Evolutionary conservation across 2,797 vertebrate genomes (phyloP), one percentile per base, ranked within the genome.

Genomic region (Dromococcyx pavoninus): DNA sequence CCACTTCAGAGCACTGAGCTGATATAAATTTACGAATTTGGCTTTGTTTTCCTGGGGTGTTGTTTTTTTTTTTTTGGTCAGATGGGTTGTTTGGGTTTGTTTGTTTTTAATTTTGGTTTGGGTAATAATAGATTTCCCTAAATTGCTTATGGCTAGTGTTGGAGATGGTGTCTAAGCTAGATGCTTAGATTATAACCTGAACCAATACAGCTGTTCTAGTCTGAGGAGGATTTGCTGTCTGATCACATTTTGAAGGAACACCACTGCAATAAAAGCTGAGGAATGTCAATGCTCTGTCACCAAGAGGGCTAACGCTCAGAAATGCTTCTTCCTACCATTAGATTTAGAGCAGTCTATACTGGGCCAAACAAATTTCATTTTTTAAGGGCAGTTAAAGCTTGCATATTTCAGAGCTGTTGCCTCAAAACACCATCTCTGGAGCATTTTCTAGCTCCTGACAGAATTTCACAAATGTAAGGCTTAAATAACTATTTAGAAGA

Each of bases 171-270:
- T 60, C 13, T 75, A 58, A 39, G 9, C 11, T 28, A 17, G 13
- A 39, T 35, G 24, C 43, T 74, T 30, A 69, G 37, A 27, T 24
- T 79, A 57, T 37, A 79, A 56, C 30, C 60, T 33, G 44, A 51
- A 91, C 69, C 5, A 23, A 11, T 11, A 16, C 0, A 21, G 48
- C 22, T 43, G 22, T 48, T 53, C 14, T 46, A 32, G 30, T 28
- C 44, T 43, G 32, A 79, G 44, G 7, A 9, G 28, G 54, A 4
- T 51, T 70, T 69, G 39, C 64, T 46, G 18, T 27, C 53, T 33
- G 1, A 1, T 18, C 32, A 41, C 3, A 2, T 82, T 72, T 30
- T 1, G 2, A 61, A 13, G 32, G 32, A 50, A 23, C 70, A 61
- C 44, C 57, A 23, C 48, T 37, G 50, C 61, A 37, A 21, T n/a